Base-by-base conservation (phyloP, 2,888 invertebrate species). In the Unio delphinus region DNA sequence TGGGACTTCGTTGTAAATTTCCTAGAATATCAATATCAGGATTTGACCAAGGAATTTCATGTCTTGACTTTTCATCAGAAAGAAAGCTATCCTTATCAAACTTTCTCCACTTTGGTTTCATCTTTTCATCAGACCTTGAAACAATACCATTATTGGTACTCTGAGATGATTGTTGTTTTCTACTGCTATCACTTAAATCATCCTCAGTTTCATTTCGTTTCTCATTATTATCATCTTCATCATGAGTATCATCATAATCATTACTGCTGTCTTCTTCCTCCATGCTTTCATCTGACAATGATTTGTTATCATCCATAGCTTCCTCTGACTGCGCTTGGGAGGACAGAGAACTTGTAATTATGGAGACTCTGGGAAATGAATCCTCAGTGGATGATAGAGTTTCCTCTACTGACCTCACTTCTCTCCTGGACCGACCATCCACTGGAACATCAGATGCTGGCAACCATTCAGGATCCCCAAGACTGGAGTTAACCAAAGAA, bases 351-450 rank as follows among this genome's bases (percentile, higher is more conserved):
- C 75, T 75, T 45, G 75, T 28, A 64, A 74, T 77, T 56, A 77
- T 79, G n/a, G 80, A 71, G 1, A 80, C 80, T 64, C 80, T 82
- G 68, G 70, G 72, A 8, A 62, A 70, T 61, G 76, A 81, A 64
- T 83, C 86, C 20, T 81, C 76, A 75, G 84, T 75, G 17, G 86
- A 84, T 68, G 83, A 76, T 23, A 84, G 71, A 62, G 84, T 72
- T 34, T 77, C 80, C 59, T 72, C 72, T 69, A 84, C 82, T 45
- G 45, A 45, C 15, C 3, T 45, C 11, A 15, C 45, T 3, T 45
- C 3, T 45, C 15, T 45, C 45, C 11, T 3, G 45, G 45, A 45
- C 11, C 11, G 45, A 3, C 11, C 45, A 45, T 45, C 45, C 3
- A 45, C 3, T 11, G 45, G 45, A 15, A 45, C 11, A 45, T 45